Base-by-base conservation (phyloP, 1,140 invertebrate genomes). In the Bombus huntii region DNA sequence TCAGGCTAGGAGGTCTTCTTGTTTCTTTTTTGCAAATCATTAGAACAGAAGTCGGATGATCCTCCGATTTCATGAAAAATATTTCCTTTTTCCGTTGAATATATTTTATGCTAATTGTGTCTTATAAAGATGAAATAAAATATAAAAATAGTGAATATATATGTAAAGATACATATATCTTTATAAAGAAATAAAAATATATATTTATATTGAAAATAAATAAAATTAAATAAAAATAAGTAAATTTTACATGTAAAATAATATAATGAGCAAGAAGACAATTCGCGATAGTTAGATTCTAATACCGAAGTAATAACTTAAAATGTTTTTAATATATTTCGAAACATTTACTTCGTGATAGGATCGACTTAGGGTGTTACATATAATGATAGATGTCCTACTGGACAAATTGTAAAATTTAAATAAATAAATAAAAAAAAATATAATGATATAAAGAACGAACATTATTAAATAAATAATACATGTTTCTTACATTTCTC, bases 201-300 rank as follows among this genome's bases (percentile, higher is more conserved):
- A 47, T 47, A 47, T 47, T 18, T 59, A 12, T 59, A 28, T 28
- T 59, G 28, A 12, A 59, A 59, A 59, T 59, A 59, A 59, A 59
- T 59, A 28, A 59, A 59, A 28, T 28, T 59, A 28, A 28, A 31
- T 65, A 65, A 65, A 65, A 65, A 65, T 15, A 65, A 65, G 2
- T 18, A 31, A 65, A n/a, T 65, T 31, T 18, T 15, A 31, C n/a
- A n/a, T 65, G n/a, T 65, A 65, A 65, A 65, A 65, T 65, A 13
- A 31, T 65, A 31, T 31, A 6, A 65, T 18, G 5, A 65, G n/a
- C 62, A 65, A 31, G 62, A 65, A 65, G 62, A 65, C 15, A 31
- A 65, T 65, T 65, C 62, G 62, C 62, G 62, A 65, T 65, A 13
- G 62, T 65, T 65, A 65, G n/a, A 65, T 65, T 65, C 28, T 65